phyloP scores from a whole-genome alignment of 2,888 invertebrate species.

The Platycheirus albimanus region DNA sequence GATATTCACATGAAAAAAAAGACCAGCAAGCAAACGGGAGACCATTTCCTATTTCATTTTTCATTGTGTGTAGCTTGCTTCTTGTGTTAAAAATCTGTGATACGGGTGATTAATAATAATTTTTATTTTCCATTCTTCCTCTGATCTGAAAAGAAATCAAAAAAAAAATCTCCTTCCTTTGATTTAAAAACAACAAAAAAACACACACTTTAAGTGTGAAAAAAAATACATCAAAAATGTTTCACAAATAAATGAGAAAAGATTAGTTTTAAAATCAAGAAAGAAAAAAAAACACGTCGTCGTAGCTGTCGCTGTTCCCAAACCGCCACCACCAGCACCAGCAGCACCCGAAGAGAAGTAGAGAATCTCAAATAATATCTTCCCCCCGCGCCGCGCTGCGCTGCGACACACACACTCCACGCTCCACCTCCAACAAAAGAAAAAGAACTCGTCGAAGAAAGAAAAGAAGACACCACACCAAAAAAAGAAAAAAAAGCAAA shows the following conservation, averaged over 20 bases:
- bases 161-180: constrained; percentile 13
- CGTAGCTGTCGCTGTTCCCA: constrained; percentile 19
- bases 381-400: constrained; percentile 31
- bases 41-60: constrained; percentile 59
- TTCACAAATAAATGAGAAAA: constrained; percentile 20
- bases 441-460: constrained; percentile 58
- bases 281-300: constrained; percentile 12
- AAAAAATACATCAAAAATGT: constrained; percentile 4
- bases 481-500: too few relatives aligned
- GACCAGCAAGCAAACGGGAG: constrained; percentile 47
- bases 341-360: constrained; percentile 5
- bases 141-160: too few relatives aligned
- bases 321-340: constrained; percentile 25
- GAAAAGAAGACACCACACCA: constrained; percentile 41
- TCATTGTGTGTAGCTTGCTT: constrained; percentile 69
- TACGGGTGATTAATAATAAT: constrained; percentile 66
- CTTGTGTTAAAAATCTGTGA: constrained; percentile 63
- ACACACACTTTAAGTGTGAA: neutral
- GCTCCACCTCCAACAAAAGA: constrained; percentile 68
- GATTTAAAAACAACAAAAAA: neutral
- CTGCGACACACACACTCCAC: constrained; percentile 30
- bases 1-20: constrained; percentile 29
- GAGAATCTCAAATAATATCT: constrained; percentile 39
- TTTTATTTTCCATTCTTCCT: constrained; percentile 14
- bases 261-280: constrained; percentile 14